Evolutionary conservation across 2,113 vertebrate genomes (phyloP).

Genomic region (Pluvialis apricaria): DNA sequence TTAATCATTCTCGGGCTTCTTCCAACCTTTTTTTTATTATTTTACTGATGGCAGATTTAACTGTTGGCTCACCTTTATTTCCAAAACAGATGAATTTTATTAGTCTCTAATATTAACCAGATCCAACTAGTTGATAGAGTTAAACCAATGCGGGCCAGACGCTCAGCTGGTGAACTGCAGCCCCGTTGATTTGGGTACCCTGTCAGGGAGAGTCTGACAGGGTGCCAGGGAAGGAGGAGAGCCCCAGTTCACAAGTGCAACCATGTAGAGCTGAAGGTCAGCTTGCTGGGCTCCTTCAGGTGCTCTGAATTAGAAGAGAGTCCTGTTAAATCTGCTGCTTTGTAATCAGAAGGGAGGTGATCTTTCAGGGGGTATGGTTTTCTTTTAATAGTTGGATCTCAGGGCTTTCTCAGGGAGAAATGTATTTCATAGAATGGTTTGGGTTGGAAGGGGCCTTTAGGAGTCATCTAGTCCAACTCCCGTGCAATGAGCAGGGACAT

Average conservation of each 20-base stretch:
- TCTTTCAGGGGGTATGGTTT: neutral
- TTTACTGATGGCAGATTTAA: conserved; percentile 53
- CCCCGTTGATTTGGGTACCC: neutral
- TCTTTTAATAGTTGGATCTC: neutral
- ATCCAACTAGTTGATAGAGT: conserved; percentile 16
- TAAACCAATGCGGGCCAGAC: neutral
- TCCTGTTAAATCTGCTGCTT: neutral
- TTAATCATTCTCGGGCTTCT: conserved; percentile 56
- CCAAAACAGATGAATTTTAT: conserved; percentile 37
- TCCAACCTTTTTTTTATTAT: neutral
- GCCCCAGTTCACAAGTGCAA: neutral
- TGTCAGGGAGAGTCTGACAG: neutral
- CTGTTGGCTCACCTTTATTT: conserved; percentile 48
- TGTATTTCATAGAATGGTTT: neutral
- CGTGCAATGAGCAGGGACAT: neutral
- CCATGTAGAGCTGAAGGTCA: neutral
- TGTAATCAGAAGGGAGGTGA: neutral
- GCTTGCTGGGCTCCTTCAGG: neutral
- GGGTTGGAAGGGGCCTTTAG: neutral
- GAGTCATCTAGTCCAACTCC: neutral
- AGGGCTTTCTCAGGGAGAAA: neutral
- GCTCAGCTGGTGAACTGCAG: neutral
- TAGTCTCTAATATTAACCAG: conserved; percentile 50
- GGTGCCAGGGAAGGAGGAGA: rapidly evolving
- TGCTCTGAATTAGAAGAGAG: neutral